phyloP scores from a whole-genome alignment of 2,113 vertebrate species.

The Actinemys pallida region DNA sequence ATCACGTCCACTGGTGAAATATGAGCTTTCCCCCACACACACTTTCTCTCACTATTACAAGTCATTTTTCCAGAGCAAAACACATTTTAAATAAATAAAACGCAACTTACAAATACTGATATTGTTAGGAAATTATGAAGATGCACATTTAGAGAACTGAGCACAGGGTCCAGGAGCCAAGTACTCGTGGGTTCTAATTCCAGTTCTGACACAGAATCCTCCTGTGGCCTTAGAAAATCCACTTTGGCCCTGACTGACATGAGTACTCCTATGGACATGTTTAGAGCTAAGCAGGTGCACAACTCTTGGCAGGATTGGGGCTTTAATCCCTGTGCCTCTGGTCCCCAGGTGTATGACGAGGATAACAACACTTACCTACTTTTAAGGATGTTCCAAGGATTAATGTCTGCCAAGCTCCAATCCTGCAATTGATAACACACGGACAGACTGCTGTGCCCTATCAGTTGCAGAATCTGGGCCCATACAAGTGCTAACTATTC shows the following conservation, averaged over 20 bases:
- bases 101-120: not conserved
- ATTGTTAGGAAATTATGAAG: not conserved
- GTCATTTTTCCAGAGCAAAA: not conserved
- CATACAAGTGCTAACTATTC: conserved; percentile 47
- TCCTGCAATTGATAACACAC: conserved; percentile 46
- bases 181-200: not conserved
- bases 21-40: not conserved
- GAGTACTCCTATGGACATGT: not conserved
- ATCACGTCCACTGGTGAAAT: not conserved
- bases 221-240: not conserved
- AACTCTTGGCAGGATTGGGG: not conserved
- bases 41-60: not conserved
- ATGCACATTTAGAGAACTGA: not conserved
- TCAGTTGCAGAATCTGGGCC: conserved; percentile 28
- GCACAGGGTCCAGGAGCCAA: not conserved
- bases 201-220: not conserved
- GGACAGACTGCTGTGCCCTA: conserved; percentile 37
- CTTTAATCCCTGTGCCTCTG: conserved; percentile 42
- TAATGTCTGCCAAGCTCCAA: conserved; percentile 38
- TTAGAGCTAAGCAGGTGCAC: not conserved
- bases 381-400: conserved; percentile 54
- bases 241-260: not conserved
- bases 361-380: conserved; percentile 6
- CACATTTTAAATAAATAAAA: not conserved
- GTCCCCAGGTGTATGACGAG: conserved; percentile 21